phyloP scores from a whole-genome alignment of 2,888 invertebrate genomes.

The Notocelia uddmanniana region DNA sequence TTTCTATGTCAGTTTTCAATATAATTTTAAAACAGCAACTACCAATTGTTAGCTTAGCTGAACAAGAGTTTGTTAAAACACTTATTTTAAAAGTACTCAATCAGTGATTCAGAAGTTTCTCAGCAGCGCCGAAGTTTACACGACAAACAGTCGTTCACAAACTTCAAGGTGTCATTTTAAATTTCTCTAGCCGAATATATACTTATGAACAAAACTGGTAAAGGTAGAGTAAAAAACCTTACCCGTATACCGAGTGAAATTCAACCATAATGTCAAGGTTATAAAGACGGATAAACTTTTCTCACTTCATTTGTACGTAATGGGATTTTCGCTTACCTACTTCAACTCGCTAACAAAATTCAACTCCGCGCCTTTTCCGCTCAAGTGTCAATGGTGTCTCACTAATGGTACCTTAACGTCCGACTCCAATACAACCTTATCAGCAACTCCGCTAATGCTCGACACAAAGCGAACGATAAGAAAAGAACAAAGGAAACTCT shows the following conservation, averaged over 20 bases:
- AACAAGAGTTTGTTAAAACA: slow-evolving; percentile 9
- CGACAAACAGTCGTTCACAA: slow-evolving; percentile 14
- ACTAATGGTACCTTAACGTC: slow-evolving; percentile 57
- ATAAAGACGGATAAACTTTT: background rate
- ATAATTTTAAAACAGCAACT: background rate
- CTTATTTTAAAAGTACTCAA: slow-evolving; percentile 10
- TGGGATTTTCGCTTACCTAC: slow-evolving; percentile 35
- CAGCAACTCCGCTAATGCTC: slow-evolving; percentile 61
- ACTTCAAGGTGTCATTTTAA: slow-evolving; percentile 31
- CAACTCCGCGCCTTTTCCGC: slow-evolving; percentile 49
- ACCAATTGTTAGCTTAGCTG: slow-evolving; percentile 1
- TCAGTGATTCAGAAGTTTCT: slow-evolving; percentile 15
- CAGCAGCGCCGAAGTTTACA: slow-evolving; percentile 18
- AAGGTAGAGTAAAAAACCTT: background rate
- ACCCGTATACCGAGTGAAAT: background rate
- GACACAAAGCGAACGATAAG: slow-evolving; percentile 55
- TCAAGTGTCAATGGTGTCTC: slow-evolving; percentile 59
- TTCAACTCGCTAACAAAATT: slow-evolving; percentile 44
- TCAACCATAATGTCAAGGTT: background rate
- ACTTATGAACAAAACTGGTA: slow-evolving; percentile 34
- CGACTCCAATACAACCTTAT: slow-evolving; percentile 64
- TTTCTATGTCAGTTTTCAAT: too few species aligned
- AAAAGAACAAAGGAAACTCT: slow-evolving; percentile 59
- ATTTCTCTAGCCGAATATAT: slow-evolving; percentile 9
- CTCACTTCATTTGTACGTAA: slow-evolving; percentile 17